Percentiles rank a stretch among this genome's conserved stretches.
Conservation (phyloP, 2,113 vertebrate genomes). For the Sisor rabdophorus region DNA sequence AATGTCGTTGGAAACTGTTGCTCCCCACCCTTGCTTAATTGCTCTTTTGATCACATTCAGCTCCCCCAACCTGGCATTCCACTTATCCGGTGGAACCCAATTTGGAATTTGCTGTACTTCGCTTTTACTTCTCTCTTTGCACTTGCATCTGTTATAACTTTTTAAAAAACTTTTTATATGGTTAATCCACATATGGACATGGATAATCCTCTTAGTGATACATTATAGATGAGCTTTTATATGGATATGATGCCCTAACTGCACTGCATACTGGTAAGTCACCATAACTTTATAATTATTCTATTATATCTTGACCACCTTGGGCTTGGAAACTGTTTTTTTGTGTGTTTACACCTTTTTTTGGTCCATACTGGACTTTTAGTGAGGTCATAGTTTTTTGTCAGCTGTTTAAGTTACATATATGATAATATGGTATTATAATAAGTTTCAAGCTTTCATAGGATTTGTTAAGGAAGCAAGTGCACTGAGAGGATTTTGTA, state of each 20-base stretch:
- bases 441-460: no score
- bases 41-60: conserved; percentile 56
- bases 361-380: no score
- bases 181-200: conserved; percentile 17
- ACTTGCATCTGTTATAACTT: conserved; percentile 39
- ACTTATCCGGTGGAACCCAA: conserved; percentile 55
- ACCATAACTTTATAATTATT: background rate
- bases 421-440: no score
- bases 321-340: no score
- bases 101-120: conserved; percentile 61
- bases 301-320: background rate
- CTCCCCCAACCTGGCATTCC: conserved; percentile 47
- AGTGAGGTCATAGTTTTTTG: no score
- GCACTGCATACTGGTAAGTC: background rate
- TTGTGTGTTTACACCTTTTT: no score
- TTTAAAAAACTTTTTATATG: conserved; percentile 20
- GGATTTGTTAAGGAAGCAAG: no score
- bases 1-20: conserved; percentile 58
- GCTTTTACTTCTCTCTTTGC: conserved; percentile 47
- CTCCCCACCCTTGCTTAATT: conserved; percentile 64
- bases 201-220: background rate
- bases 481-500: no score
- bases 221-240: conserved; percentile 18
- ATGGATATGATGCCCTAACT: no score
- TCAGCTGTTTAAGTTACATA: no score